Evolutionary conservation across 2,113 vertebrate genomes (phyloP).

Genomic region (Chloebia gouldiae): DNA sequence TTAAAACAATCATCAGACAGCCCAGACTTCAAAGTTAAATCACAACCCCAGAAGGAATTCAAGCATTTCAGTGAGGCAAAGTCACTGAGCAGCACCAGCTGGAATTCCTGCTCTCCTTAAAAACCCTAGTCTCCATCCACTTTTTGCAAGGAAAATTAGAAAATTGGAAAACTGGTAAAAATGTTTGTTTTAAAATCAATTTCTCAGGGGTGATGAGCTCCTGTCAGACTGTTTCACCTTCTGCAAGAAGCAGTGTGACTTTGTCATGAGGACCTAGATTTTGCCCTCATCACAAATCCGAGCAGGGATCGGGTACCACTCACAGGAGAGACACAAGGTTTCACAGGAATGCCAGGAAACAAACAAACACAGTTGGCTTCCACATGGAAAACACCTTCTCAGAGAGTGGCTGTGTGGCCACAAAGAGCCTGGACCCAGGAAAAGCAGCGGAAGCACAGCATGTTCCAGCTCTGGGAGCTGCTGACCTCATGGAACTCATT

Average conservation of each 20-base stretch:
- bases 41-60: background rate
- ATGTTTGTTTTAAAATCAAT: background rate
- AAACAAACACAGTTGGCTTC: background rate
- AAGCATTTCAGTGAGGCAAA: background rate
- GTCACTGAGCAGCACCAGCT: background rate
- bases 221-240: background rate
- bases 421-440: background rate
- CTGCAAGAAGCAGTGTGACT: background rate
- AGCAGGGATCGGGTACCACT: background rate
- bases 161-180: background rate
- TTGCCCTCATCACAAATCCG: background rate
- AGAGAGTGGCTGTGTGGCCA: background rate
- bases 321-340: background rate
- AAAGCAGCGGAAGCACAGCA: background rate
- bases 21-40: background rate
- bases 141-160: background rate
- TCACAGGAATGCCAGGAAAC: background rate
- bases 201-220: background rate
- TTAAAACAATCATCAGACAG: background rate
- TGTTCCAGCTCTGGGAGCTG: background rate
- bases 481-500: background rate
- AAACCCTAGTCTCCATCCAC: background rate
- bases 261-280: rapidly evolving
- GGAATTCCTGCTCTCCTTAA: background rate
- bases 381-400: background rate